Conservation (phyloP, 2,113 vertebrate species). For the Rhabdomys dilectus region DNA sequence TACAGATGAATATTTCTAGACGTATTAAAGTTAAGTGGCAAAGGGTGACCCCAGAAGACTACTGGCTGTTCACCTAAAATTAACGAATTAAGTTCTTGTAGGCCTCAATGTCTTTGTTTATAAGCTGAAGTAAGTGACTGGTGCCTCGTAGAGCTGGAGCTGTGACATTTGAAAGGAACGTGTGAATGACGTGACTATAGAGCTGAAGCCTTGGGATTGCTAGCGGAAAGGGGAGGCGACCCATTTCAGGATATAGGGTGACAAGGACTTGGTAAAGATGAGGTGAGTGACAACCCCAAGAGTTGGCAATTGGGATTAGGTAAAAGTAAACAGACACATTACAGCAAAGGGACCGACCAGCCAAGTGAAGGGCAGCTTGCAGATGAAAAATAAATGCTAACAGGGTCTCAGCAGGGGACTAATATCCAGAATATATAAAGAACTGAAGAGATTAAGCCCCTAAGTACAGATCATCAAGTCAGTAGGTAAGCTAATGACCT, state of each 20-base stretch:
- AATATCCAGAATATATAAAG: neutral
- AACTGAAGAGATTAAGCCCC: neutral
- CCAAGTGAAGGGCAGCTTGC: neutral
- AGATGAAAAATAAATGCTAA: neutral
- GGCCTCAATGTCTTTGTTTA: neutral
- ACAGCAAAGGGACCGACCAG: neutral
- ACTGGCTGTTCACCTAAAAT: neutral
- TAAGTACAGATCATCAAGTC: neutral
- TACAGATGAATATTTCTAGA: neutral
- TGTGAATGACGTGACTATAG: neutral
- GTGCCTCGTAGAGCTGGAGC: neutral
- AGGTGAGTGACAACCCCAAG: neutral
- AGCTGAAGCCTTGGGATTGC: too few species aligned
- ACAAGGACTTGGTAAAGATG: neutral
- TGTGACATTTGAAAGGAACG: neutral
- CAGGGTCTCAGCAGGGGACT: neutral
- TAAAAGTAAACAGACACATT: neutral
- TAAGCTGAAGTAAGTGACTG: constrained; percentile 6
- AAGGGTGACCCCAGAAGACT: neutral
- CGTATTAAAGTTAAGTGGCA: neutral
- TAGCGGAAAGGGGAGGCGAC: neutral
- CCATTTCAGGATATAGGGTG: neutral
- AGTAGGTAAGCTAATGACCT: neutral
- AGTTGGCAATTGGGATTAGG: neutral
- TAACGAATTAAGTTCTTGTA: neutral